phyloP scores from a whole-genome alignment of 2,797 vertebrate species.

The Xenentodon cancila region DNA sequence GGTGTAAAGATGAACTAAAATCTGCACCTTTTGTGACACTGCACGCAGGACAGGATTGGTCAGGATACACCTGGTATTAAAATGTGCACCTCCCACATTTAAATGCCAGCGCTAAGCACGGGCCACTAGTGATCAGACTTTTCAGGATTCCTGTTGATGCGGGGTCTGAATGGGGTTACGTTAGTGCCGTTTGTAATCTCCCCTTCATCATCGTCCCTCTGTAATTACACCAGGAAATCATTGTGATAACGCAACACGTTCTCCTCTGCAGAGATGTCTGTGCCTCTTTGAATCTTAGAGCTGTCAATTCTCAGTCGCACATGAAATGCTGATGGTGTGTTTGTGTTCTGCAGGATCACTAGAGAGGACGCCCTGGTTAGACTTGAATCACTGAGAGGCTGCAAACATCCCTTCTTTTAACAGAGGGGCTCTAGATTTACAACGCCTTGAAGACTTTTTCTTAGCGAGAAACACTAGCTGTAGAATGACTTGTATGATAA shows the following conservation, averaged over 20 bases:
- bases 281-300: not conserved
- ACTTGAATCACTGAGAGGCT: slow-evolving; percentile 87
- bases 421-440: slow-evolving; percentile 94
- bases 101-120: too few relatives aligned
- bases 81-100: too few relatives aligned
- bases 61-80: too few relatives aligned
- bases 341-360: slow-evolving; percentile 89
- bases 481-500: slow-evolving; percentile 94
- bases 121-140: not conserved
- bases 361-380: slow-evolving; percentile 82
- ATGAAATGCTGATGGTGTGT: not conserved
- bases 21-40: too few relatives aligned
- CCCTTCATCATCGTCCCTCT: too few relatives aligned
- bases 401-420: slow-evolving; percentile 86
- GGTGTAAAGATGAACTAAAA: too few relatives aligned
- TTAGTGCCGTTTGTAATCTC: too few relatives aligned
- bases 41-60: too few relatives aligned
- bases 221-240: too few relatives aligned
- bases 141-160: not conserved
- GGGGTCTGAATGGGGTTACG: too few relatives aligned
- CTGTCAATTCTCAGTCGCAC: not conserved
- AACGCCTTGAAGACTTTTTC: slow-evolving; percentile 97
- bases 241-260: too few relatives aligned
- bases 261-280: too few relatives aligned
- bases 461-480: slow-evolving; percentile 98